These are phyloP conservation scores for Melipona bicolor DNA, from an alignment of 2,888 invertebrate genomes.

Conservation along the genomic window DNA sequence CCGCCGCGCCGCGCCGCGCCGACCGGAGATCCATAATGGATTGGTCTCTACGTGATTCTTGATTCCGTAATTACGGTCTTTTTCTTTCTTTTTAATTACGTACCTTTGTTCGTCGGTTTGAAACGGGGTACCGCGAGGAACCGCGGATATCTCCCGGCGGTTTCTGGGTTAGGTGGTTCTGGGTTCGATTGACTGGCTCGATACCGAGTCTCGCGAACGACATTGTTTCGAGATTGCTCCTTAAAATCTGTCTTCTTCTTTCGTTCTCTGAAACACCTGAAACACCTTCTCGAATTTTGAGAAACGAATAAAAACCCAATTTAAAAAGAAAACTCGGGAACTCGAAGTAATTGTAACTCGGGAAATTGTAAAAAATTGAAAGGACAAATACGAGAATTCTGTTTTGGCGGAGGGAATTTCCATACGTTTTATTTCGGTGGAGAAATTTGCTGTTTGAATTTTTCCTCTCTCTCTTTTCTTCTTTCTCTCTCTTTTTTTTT, in stretches of 20 bases:
- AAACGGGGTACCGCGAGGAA: not conserved
- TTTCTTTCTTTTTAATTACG: not conserved
- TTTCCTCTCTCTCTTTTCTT: not conserved
- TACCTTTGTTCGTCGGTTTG: not conserved
- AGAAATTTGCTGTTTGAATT: not conserved
- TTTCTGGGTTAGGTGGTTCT: not conserved
- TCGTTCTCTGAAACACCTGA: too few relatives aligned
- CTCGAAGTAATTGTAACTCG: too few relatives aligned
- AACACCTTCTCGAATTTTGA: not conserved
- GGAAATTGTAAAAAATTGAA: not conserved
- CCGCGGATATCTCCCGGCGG: not conserved
- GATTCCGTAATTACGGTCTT: constrained; percentile 15
- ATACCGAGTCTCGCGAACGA: not conserved
- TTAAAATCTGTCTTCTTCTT: not conserved
- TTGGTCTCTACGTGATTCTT: constrained; percentile 17
- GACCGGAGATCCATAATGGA: constrained; percentile 7
- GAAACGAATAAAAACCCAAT: not conserved
- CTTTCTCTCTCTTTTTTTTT: too few relatives aligned
- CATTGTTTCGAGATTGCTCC: not conserved
- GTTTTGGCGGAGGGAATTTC: not conserved
- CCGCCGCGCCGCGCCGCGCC: too few relatives aligned
- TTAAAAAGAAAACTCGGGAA: not conserved
- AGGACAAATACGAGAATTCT: not conserved
- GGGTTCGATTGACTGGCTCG: not conserved
- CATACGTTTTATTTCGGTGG: not conserved